Base-by-base conservation (phyloP, 2,888 invertebrate genomes). In the Alsophila aescularia region DNA sequence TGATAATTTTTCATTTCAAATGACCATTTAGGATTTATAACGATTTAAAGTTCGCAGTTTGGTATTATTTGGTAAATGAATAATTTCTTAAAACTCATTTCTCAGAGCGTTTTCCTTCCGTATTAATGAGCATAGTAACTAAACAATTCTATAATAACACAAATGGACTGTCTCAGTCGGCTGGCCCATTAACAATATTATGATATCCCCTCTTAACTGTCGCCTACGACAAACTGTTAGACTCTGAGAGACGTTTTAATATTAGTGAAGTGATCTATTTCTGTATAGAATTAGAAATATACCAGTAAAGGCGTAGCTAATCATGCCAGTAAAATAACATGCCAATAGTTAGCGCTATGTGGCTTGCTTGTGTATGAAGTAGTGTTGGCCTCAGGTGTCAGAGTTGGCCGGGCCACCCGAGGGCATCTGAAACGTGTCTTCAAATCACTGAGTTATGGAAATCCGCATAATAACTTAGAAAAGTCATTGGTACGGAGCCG, bases 131-230 rank as follows among this genome's bases (percentile, higher is more conserved):
- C n/a, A n/a, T n/a, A n/a, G n/a, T n/a, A 27, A 29, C 36, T 36
- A 54, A 47, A 41, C 32, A 53, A 36, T 70, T 77, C 74, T 78
- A 67, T 77, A 77, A 80, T 78, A 79, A 77, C 61, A 72, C 75
- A 79, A 80, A 81, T 79, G 80, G 75, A 75, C 70, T 71, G 75
- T 74, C 70, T 72, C 72, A 74, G 70, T 76, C 65, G 66, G 56
- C 60, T 68, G 62, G 64, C 66, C 43, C 64, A 70, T 69, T 74
- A 75, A 78, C 77, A 80, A 77, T 80, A 83, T 83, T 82, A 77
- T 81, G 75, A 69, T 70, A 37, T 58, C 55, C 61, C 60, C 62
- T 68, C 72, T 57, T 53, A 63, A 58, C 57, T 59, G 59, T 62
- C 64, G 63, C 62, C 59, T 62, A 47, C 52, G 47, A 62, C 40